These are phyloP conservation scores for Cyprinodon tularosa DNA, from an alignment of 2,113 vertebrate species.

Conservation along the genomic window DNA sequence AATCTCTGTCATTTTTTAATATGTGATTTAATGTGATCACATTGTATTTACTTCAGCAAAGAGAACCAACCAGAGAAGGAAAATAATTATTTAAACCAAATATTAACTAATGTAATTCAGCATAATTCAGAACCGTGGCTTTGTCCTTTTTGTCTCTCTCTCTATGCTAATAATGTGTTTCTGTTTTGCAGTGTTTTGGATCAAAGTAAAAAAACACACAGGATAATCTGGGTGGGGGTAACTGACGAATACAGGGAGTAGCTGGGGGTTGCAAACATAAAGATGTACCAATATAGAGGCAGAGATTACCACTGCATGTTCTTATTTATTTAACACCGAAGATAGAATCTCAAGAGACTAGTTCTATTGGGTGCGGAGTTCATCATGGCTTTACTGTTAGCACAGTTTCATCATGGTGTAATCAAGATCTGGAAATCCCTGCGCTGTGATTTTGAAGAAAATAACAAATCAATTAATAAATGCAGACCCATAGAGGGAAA, in stretches of 20 bases:
- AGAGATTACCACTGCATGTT: slow-evolving; percentile 44
- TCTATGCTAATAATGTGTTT: not conserved
- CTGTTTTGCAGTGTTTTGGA: not conserved
- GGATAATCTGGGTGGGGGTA: not conserved
- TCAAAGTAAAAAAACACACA: not conserved
- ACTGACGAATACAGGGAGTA: not conserved
- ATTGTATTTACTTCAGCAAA: not conserved
- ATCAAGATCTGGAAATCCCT: slow-evolving; percentile 23
- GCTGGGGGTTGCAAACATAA: slow-evolving; percentile 40
- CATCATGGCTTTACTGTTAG: slow-evolving; percentile 45
- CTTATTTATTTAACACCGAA: slow-evolving; percentile 54
- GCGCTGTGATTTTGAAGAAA: slow-evolving; percentile 33
- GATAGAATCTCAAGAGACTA: slow-evolving; percentile 50
- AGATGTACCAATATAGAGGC: slow-evolving; percentile 16
- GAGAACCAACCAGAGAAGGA: no score
- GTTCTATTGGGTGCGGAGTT: slow-evolving; percentile 39
- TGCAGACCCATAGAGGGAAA: not conserved
- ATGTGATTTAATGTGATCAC: not conserved
- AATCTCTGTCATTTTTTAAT: not conserved
- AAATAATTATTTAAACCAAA: not conserved
- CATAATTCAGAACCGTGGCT: not conserved
- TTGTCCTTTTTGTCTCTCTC: not conserved
- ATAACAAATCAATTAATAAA: not conserved
- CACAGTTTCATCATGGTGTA: slow-evolving; percentile 49
- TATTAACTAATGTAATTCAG: not conserved